Conservation (phyloP, 1,140 invertebrate genomes). For the Leptinotarsa defecta region DNA sequence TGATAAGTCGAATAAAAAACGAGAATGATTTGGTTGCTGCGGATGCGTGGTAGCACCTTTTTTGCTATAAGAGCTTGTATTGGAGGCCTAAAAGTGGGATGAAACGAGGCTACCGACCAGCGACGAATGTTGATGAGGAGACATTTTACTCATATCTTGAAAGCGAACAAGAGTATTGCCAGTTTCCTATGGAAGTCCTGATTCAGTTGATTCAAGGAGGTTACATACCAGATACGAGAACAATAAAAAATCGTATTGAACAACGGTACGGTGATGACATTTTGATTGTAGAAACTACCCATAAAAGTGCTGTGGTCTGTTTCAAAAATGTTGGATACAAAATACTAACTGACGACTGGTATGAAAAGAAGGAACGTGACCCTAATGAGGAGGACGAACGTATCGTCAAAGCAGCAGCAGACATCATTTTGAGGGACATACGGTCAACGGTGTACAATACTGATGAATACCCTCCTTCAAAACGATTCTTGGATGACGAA, state of each 20-base stretch:
- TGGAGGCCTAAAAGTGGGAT: not conserved
- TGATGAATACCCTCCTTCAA: too few species aligned
- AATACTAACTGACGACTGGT: not conserved
- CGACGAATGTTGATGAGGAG: constrained; percentile 9
- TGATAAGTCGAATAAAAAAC: too few species aligned
- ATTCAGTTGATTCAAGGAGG: not conserved
- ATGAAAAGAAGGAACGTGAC: not conserved
- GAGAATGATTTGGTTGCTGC: not conserved
- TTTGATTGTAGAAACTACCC: not conserved
- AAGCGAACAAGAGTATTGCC: not conserved
- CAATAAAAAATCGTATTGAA: not conserved
- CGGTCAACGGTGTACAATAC: not conserved
- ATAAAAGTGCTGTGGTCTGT: not conserved
- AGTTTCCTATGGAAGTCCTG: not conserved
- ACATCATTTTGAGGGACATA: not conserved
- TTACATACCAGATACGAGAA: not conserved
- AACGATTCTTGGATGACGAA: too few species aligned
- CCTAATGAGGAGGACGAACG: not conserved
- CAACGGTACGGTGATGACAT: not conserved
- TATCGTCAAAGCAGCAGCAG: not conserved
- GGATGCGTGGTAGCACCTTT: not conserved
- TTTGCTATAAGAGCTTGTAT: not conserved
- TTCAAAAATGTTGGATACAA: not conserved
- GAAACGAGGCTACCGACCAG: not conserved
- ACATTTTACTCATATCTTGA: not conserved